Evolutionary conservation across 2,888 invertebrate genomes (phyloP), one percentile per base, ranked within the genome.

Genomic region (Parnassius orleans): DNA sequence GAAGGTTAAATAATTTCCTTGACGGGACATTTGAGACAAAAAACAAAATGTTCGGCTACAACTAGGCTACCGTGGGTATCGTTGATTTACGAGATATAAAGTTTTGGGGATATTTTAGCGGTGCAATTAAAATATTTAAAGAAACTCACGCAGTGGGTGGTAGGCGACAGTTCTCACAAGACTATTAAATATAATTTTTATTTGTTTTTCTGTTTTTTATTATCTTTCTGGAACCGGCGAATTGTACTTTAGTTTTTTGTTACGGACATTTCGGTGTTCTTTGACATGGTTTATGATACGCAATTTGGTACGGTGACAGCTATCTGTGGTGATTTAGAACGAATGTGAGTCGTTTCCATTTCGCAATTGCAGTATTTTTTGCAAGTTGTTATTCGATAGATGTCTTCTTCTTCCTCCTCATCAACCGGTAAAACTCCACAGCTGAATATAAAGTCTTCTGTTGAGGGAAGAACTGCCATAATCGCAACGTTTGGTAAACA

Each of bases 81-180:
- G 75, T 85, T 90, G 90, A 91, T 90, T 91, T 91, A 91, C 82
- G 87, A 76, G 72, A 75, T 81, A 90, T 91, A 87, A 87, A 87
- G 83, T 67, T 79, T 83, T 80, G 72, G 79, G 85, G 83, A 77
- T 80, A 82, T 82, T 88, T 88, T 86, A 87, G 88, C 86, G 84
- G 79, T 78, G 80, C 87, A 90, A 90, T 91, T 90, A 91, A 90
- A 91, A 90, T 90, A 85, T 86, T 86, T 88, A 85, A 89, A 83
- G 83, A 86, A 83, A 77, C 75, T 71, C 77, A 76, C 90, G 66
- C 90, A 86, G 90, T 90, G 90, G 91, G 90, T 90, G 90, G 90
- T 84, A 80, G 83, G 83, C 86, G 90, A 91, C 91, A 90, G 83
- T 90, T 91, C 90, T 90, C 90, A 90, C 91, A 83, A 87, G 80